Conservation (phyloP, 2,113 vertebrate species). For the Geococcyx californianus region DNA sequence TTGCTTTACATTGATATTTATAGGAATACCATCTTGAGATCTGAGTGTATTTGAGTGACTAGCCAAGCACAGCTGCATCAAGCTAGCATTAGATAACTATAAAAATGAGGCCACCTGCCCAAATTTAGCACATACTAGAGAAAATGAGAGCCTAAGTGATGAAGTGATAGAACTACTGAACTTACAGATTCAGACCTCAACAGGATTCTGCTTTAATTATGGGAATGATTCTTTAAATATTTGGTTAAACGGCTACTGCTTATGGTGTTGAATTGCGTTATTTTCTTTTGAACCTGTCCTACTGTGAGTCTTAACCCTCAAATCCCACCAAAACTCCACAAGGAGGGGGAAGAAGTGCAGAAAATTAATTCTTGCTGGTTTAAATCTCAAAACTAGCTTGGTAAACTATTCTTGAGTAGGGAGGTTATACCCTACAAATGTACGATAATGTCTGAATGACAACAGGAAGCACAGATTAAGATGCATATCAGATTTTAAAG, state of each 20-base stretch:
- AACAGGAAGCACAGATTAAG: background rate
- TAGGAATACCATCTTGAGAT: background rate
- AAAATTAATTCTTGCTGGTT: background rate
- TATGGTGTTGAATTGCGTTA: background rate
- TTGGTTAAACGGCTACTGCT: fast-evolving
- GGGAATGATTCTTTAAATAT: background rate
- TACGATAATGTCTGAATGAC: background rate
- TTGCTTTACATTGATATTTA: background rate
- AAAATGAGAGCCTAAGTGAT: background rate
- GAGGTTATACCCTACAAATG: background rate
- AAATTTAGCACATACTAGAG: background rate
- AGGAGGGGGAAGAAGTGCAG: background rate
- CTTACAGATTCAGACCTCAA: background rate
- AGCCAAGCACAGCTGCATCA: background rate
- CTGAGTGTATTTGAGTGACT: background rate
- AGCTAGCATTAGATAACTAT: background rate
- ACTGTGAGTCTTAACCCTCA: background rate
- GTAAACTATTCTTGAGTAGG: background rate
- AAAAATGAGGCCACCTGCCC: background rate
- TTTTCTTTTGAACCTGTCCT: background rate
- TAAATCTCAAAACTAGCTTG: background rate
- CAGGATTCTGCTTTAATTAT: background rate
- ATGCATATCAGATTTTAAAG: background rate
- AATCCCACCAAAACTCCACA: background rate
- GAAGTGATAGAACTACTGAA: background rate